A percentile compares a stretch with the other conserved stretches of the same genome.
These are phyloP conservation scores for Mimachlamys varia DNA, from an alignment of 2,888 invertebrate genomes.

Conservation along the genomic window DNA sequence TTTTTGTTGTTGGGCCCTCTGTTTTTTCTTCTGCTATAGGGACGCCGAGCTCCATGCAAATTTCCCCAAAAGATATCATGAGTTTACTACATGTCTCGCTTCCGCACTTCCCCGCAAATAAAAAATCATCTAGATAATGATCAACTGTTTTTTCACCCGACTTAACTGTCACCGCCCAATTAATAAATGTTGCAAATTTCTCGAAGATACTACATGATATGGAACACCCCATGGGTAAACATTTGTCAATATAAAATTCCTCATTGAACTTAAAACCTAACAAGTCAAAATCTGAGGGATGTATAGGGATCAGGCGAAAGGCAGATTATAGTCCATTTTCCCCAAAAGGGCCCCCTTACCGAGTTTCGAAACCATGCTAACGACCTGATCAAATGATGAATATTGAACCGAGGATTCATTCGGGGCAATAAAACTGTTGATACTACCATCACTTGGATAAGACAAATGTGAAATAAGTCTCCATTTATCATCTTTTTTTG, in stretches of 20 bases:
- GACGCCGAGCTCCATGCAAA: constrained; percentile 39
- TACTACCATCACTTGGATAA: not conserved
- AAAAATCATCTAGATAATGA: constrained; percentile 47
- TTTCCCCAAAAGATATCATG: not conserved
- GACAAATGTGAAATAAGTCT: constrained; percentile 42
- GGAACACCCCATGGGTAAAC: constrained; percentile 39
- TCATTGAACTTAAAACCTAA: constrained; percentile 37
- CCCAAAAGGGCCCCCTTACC: not conserved
- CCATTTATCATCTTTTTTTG: constrained; percentile 37
- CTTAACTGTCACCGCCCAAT: constrained; percentile 29
- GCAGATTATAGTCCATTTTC: constrained; percentile 41
- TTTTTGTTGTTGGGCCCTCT: constrained; percentile 16
- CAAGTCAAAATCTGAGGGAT: constrained; percentile 39
- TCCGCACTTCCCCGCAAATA: constrained; percentile 37
- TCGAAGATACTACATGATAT: constrained; percentile 39
- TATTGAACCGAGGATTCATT: not conserved
- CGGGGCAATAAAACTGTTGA: constrained; percentile 33
- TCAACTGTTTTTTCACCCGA: constrained; percentile 4
- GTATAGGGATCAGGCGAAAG: constrained; percentile 40
- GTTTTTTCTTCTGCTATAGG: constrained; percentile 43
- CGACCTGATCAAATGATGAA: constrained; percentile 38
- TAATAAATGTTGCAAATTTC: constrained; percentile 42
- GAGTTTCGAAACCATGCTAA: constrained; percentile 1
- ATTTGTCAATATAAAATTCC: constrained; percentile 40
- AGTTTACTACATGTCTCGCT: constrained; percentile 41